Percentiles rank a stretch among this genome's conserved stretches.
phyloP scores from a whole-genome alignment of 2,797 vertebrate species.

The Euphonia xanthogaster region DNA sequence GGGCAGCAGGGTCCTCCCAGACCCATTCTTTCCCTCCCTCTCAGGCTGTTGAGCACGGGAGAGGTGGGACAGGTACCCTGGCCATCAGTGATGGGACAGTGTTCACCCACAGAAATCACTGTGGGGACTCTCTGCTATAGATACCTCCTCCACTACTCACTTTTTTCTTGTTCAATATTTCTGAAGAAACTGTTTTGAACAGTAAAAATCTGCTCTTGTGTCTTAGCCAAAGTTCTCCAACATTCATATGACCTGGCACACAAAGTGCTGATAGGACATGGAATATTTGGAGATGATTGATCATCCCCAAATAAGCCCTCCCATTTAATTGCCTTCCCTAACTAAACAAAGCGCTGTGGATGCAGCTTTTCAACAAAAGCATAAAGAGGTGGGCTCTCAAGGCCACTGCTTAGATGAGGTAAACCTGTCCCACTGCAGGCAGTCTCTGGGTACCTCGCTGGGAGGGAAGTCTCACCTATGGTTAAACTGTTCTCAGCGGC shows the following conservation, averaged over 20 bases:
- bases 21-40: not conserved
- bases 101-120: rapidly evolving
- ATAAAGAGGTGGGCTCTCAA: not conserved
- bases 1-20: not conserved
- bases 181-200: not conserved
- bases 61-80: not conserved
- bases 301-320: not conserved
- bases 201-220: not conserved
- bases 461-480: not conserved
- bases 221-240: not conserved
- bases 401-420: not conserved
- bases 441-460: not conserved
- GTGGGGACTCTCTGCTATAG: not conserved
- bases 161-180: not conserved
- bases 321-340: not conserved
- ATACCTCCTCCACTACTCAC: not conserved
- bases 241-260: not conserved
- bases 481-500: not conserved
- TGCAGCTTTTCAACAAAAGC: not conserved
- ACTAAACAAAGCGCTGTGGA: not conserved
- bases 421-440: not conserved
- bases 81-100: rapidly evolving
- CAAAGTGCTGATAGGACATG: not conserved
- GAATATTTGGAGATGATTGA: not conserved
- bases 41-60: not conserved